phyloP scores from a whole-genome alignment of 2,888 invertebrate species.

The Diplolepis rosae region DNA sequence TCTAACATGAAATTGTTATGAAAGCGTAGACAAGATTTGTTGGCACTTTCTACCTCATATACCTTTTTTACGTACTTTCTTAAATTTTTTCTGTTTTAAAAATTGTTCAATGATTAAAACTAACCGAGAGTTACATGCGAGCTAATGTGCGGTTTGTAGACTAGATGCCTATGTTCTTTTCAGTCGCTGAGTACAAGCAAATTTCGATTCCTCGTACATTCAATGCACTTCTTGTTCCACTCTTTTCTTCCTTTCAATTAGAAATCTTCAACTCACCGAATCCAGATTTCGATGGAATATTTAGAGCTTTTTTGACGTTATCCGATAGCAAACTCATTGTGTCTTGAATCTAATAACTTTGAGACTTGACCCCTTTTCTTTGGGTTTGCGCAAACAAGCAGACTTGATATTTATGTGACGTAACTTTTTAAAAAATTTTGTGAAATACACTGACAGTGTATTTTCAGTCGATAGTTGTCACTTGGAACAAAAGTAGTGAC shows the following conservation, averaged over 20 bases:
- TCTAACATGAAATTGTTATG: neutral
- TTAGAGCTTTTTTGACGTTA: neutral
- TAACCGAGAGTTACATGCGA: neutral
- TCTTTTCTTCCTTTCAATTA: neutral
- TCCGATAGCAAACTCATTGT: neutral
- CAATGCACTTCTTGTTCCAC: neutral
- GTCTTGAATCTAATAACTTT: neutral
- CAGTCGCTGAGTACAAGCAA: neutral
- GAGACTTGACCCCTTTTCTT: neutral
- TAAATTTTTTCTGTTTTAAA: neutral
- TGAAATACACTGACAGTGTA: neutral
- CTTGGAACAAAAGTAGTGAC: neutral
- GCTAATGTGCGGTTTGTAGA: conserved; percentile 3
- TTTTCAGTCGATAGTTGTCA: neutral
- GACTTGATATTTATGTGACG: neutral
- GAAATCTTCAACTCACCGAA: neutral
- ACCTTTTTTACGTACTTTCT: neutral
- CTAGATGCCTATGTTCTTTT: neutral
- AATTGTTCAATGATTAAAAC: neutral
- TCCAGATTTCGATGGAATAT: neutral
- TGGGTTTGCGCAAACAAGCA: neutral
- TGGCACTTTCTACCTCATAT: neutral
- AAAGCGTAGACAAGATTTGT: neutral
- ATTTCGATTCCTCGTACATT: neutral
- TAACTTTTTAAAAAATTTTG: neutral